phyloP scores from a whole-genome alignment of 2,888 invertebrate genomes.

The Ochropleura leucogaster region DNA sequence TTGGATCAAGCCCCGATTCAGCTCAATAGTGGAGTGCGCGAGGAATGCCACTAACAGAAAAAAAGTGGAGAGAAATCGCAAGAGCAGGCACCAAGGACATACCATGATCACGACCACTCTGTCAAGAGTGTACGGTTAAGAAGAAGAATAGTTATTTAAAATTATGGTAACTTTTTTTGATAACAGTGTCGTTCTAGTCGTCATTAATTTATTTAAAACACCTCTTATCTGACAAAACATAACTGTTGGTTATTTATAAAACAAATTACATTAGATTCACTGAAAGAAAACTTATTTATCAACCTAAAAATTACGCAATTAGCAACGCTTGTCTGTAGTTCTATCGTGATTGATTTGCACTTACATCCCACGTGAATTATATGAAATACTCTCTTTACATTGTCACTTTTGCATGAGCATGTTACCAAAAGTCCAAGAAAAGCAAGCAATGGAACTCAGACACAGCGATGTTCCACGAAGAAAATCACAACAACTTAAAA shows the following conservation, averaged over 20 bases:
- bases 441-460: conserved; percentile 51
- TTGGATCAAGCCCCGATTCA: too few relatives aligned
- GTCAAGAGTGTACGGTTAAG: too few relatives aligned
- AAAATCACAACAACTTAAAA: conserved; percentile 54
- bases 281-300: conserved; percentile 59
- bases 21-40: too few relatives aligned
- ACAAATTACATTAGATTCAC: conserved; percentile 49
- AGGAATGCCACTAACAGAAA: too few relatives aligned
- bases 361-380: background rate
- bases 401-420: conserved; percentile 11
- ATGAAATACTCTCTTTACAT: conserved; percentile 24
- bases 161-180: background rate
- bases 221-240: background rate
- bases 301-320: conserved; percentile 67
- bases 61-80: too few relatives aligned
- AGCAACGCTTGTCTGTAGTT: conserved; percentile 55
- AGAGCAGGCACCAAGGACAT: too few relatives aligned
- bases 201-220: background rate
- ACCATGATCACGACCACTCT: too few relatives aligned
- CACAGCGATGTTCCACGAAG: conserved; percentile 34
- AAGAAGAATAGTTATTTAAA: too few relatives aligned
- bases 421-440: background rate
- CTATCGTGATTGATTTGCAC: conserved; percentile 65
- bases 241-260: conserved; percentile 25
- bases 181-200: background rate